Percentiles rank a stretch among this genome's conserved stretches.
These are phyloP conservation scores for Mastigias papua DNA, from an alignment of 30 jellyfish, hydroid and myxozoan species.

Conservation along the genomic window DNA sequence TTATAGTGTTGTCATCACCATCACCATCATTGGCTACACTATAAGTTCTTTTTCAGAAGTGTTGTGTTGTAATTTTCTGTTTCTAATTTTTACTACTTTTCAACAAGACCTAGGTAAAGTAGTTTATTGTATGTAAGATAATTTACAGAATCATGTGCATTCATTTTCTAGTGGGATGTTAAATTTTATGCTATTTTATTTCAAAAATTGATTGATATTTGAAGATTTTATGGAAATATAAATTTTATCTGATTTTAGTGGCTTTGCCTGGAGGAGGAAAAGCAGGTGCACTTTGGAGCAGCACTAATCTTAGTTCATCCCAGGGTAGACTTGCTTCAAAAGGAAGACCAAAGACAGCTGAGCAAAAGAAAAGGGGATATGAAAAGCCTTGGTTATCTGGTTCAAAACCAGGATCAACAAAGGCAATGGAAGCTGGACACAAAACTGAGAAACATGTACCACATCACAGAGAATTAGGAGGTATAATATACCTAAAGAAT, in stretches of 20 bases:
- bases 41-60: no score
- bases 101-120: no score
- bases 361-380: constrained; percentile 63
- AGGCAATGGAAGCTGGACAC: not conserved
- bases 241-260: not conserved
- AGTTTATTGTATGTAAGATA: no score
- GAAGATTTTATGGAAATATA: not conserved
- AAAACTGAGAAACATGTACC: not conserved
- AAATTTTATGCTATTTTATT: no score
- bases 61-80: no score
- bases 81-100: no score
- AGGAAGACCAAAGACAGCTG: constrained; percentile 50
- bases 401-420: constrained; percentile 21
- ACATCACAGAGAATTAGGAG: not conserved
- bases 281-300: constrained; percentile 35
- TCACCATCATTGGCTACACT: no score
- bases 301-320: constrained; percentile 35
- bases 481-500: not conserved
- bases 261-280: constrained; percentile 73
- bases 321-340: constrained; percentile 7
- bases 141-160: no score
- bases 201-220: no score
- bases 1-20: no score
- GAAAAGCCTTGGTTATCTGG: constrained; percentile 70
- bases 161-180: no score